Conservation (phyloP, 1,140 invertebrate genomes). For the Amphibalanus amphitrite region DNA sequence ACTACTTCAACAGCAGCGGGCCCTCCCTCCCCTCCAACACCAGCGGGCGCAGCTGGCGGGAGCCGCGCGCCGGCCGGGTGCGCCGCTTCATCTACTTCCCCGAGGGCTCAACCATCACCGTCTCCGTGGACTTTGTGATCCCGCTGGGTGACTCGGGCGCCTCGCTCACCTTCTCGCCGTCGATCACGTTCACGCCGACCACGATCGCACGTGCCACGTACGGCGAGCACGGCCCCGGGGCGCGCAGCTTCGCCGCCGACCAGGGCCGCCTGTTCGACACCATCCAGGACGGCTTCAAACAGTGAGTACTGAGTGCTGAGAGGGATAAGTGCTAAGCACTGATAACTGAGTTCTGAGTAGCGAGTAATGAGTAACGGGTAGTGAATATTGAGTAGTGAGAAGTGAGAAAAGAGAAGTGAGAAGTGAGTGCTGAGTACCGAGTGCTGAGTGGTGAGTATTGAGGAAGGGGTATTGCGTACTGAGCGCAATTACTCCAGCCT, state of each 20-base stretch:
- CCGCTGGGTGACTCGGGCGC: neutral
- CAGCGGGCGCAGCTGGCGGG: neutral
- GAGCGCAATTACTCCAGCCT: too few species aligned
- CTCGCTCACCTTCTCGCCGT: neutral
- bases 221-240: neutral
- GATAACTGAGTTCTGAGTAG: too few species aligned
- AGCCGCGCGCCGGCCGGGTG: neutral
- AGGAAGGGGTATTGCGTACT: too few species aligned
- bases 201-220: neutral
- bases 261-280: neutral
- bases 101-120: neutral
- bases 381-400: too few species aligned
- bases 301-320: too few species aligned
- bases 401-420: too few species aligned
- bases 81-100: slow-evolving; percentile 3
- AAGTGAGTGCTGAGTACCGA: too few species aligned
- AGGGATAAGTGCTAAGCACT: too few species aligned
- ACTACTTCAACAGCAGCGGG: too few species aligned
- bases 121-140: neutral
- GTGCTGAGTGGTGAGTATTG: too few species aligned
- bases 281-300: neutral
- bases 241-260: neutral
- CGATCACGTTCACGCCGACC: neutral
- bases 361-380: too few species aligned
- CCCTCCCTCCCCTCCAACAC: too few species aligned